These are phyloP conservation scores for Brassicogethes aeneus DNA, from an alignment of 2,888 invertebrate species.

Conservation along the genomic window DNA sequence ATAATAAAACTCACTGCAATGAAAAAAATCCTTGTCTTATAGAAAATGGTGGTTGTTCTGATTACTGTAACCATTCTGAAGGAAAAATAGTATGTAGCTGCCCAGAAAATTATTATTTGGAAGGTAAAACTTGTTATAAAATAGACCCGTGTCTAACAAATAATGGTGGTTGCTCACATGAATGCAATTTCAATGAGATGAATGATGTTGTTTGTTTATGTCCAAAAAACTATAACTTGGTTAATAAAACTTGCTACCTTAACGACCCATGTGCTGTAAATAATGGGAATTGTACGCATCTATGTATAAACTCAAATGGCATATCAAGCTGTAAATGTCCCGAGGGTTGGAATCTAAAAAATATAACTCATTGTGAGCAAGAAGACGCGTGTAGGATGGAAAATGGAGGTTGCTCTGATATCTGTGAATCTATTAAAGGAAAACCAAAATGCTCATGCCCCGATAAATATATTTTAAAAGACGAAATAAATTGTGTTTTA, in stretches of 20 bases:
- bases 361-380: conserved; percentile 41
- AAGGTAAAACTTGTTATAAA: conserved; percentile 25
- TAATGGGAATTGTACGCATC: conserved; percentile 52
- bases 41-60: conserved; percentile 54
- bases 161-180: conserved; percentile 35
- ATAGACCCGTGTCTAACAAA: conserved; percentile 33
- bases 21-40: conserved; percentile 48
- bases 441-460: conserved; percentile 46
- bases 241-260: conserved; percentile 27
- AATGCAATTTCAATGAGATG: conserved; percentile 24
- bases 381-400: conserved; percentile 35
- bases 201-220: conserved; percentile 41
- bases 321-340: conserved; percentile 17
- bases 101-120: conserved; percentile 35
- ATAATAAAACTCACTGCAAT: conserved; percentile 33
- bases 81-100: conserved; percentile 44
- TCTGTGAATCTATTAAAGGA: conserved; percentile 41
- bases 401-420: conserved; percentile 42
- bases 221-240: conserved; percentile 32
- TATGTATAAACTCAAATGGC: conserved; percentile 33
- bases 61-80: conserved; percentile 44
- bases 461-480: conserved; percentile 37
- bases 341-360: conserved; percentile 27
- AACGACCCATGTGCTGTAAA: conserved; percentile 30
- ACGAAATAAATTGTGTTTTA: conserved; percentile 30